Base-by-base conservation (phyloP, 2,888 invertebrate genomes). In the Azorinus chamasolen region DNA sequence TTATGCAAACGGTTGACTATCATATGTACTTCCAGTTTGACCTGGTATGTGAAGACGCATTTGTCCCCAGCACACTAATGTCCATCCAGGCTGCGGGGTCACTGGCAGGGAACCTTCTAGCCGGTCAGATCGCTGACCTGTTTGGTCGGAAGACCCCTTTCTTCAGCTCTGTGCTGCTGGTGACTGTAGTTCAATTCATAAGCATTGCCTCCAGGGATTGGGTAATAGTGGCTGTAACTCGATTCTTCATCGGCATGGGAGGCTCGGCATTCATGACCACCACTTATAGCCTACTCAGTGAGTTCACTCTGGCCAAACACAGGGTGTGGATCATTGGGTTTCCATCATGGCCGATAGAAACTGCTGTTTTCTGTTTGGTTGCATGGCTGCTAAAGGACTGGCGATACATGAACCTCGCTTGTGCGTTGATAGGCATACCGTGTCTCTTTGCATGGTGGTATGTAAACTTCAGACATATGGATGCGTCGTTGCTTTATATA, bases 251-350 rank as follows among this genome's bases (percentile, higher is more conserved):
- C 2, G 77, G 75, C 0, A 27, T 64, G 1, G 75, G 75, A 20
- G 55, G 59, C 1, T 69, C 59, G 16, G 57, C 51, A n/a, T 75
- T 75, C 51, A 51, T 76, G 20, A 71, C 70, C 2, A 62, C 48
- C 8, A 70, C 70, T 46, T 76, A 66, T 27, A 65, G 51, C 55
- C 32, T 70, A 5, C 50, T 76, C 2, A 65, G 65, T 18, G 76
- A 76, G 55, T 76, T 71, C 27, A 54, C 64, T 0, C 55, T 71
- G 20, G 59, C 76, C 3, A 46, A 55, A 45, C 71, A 65, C 65
- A 58, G 76, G 12, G 43, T 66, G 0, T 76, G 76, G 76, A 61
- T 71, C 6, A 66, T 71, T 37, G 76, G 76, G 16, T 76, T 76
- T 58, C 76, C 76, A 1, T 76, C 76, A 12, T 76, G 76, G 76